Evolutionary conservation across 2,797 vertebrate genomes (phyloP).

Genomic region (Peromyscus attwateri): DNA sequence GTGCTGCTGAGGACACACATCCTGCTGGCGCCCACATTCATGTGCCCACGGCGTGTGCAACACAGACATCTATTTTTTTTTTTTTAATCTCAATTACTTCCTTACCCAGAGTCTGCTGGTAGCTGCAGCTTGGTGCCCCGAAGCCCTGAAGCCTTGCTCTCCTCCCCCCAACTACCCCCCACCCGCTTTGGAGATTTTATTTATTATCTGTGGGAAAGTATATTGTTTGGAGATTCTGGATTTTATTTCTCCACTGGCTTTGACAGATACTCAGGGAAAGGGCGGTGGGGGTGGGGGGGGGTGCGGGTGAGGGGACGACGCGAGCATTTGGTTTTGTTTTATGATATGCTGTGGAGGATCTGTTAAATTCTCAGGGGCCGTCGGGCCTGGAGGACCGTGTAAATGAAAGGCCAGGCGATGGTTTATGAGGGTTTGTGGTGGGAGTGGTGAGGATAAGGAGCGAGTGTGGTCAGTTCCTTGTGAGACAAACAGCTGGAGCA

Average conservation of each 20-base stretch:
- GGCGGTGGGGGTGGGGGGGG: not conserved
- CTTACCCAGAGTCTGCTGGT: conserved; percentile 53
- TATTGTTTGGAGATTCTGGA: conserved; percentile 85
- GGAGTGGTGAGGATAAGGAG: not conserved
- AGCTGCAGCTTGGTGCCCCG: not conserved
- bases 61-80: not conserved
- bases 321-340: conserved; percentile 85
- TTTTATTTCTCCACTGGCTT: conserved; percentile 83
- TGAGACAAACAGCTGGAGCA: not conserved
- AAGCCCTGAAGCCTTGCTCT: not conserved
- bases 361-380: conserved; percentile 56
- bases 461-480: not conserved
- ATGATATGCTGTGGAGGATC: conserved; percentile 52
- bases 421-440: not conserved
- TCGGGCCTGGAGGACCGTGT: conserved; percentile 16
- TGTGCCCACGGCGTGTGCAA: not conserved
- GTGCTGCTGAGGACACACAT: fast-evolving
- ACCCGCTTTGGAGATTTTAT: conserved; percentile 79
- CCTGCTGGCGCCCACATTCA: not conserved
- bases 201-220: conserved; percentile 84
- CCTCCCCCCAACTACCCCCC: not conserved
- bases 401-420: not conserved
- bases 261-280: conserved; percentile 79
- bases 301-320: too few relatives aligned
- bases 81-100: conserved; percentile 76